Conservation (phyloP, 2,888 invertebrate species). For the Liodrosophila aerea region DNA sequence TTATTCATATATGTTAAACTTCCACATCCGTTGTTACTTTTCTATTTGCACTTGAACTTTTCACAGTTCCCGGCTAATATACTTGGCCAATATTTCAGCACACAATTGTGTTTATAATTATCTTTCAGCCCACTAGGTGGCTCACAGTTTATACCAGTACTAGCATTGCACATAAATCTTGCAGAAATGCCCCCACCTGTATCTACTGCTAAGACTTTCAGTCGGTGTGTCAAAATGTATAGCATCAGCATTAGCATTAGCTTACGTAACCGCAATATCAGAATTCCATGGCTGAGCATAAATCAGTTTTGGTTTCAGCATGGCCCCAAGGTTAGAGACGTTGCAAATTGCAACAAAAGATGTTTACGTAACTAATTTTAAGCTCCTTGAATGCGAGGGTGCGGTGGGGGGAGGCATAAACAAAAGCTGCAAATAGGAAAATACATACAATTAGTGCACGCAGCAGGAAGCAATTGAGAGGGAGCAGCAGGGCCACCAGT, state of each 20-base stretch:
- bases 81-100: conserved; percentile 18
- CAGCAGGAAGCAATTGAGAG: conserved; percentile 30
- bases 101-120: conserved; percentile 20
- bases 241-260: conserved; percentile 2
- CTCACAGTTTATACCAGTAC: background rate
- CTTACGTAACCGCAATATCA: background rate
- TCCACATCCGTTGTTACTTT: too few species aligned
- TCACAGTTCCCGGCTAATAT: too few species aligned
- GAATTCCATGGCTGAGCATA: background rate
- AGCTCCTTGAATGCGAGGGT: background rate
- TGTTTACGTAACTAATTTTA: conserved; percentile 59
- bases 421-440: conserved; percentile 54
- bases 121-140: conserved; percentile 6
- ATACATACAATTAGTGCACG: conserved; percentile 60
- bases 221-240: conserved; percentile 15
- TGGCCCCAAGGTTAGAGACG: background rate
- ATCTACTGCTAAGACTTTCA: background rate
- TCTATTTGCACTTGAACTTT: too few species aligned
- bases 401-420: conserved; percentile 25
- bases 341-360: conserved; percentile 29
- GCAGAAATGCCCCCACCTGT: background rate
- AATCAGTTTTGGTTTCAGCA: conserved; percentile 25
- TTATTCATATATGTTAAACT: background rate
- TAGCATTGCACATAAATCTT: background rate
- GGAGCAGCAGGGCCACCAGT: too few species aligned